Evolutionary conservation across 2,888 invertebrate species (phyloP), one percentile per base, ranked within the genome.

Genomic region (Patella ulyssiponensis): DNA sequence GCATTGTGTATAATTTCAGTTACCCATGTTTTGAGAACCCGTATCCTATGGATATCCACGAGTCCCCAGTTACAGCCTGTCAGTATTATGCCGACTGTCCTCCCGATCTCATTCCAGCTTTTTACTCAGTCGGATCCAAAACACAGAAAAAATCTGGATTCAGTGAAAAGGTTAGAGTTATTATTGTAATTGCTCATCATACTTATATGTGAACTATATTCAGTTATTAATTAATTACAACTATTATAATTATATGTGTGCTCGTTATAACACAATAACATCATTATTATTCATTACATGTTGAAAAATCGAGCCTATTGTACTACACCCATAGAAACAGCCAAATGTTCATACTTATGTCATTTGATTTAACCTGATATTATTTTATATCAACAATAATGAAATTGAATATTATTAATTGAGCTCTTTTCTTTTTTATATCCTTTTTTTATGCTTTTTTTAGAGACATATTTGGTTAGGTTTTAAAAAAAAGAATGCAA

Each of bases 21-120:
- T 99, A 98, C 93, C 99, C 99, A 44, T 98, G 98, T 93, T 97
- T 98, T 93, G 98, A 99, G 93, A 98, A 98, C 93, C 99, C 99
- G 71, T 99, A 99, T 93, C 97, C 99, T 82, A 98, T 99, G 98
- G 99, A 99, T 93, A 94, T 99, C 86, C 99, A 99, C 93, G 99
- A 99, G 93, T 98, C 98, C 75, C 96, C 98, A 33, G 98, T 99
- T 90, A 99, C 99, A 78, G 97, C 96, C 93, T 97, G 98, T 92
- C 95, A 96, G 80, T 99, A 99, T 94, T 95, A 98, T 92, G 98
- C 98, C 77, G 98, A 99, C 93, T 99, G 98, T 92, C 98, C 99
- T 71, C 96, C 96, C 80, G 99, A 99, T 93, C 94, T 99, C 91
- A 98, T 99, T 91, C 98, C 98, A 79, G 98, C 98, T 85, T 96